Evolutionary conservation across 2,888 invertebrate species (phyloP).

Genomic region (Lottia scabra): DNA sequence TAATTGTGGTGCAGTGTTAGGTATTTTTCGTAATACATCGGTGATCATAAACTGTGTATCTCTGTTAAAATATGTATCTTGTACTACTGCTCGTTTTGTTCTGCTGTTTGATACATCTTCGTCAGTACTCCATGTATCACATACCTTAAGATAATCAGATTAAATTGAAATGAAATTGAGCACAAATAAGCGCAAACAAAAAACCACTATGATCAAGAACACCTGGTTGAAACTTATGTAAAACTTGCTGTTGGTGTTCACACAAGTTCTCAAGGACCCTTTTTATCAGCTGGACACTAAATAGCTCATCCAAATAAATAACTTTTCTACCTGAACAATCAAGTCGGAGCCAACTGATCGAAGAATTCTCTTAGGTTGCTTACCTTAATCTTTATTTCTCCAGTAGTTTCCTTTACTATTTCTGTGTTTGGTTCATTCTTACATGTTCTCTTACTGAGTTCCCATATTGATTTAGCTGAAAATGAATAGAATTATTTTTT

Average conservation of each 20-base stretch:
- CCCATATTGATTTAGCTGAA: slow-evolving; percentile 22
- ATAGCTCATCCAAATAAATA: no score
- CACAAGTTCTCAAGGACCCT: no score
- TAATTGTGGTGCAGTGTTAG: slow-evolving; percentile 22
- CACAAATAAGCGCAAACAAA: no score
- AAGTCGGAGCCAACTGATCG: no score
- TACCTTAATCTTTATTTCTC: slow-evolving; percentile 21
- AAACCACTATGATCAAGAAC: no score
- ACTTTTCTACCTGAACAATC: no score
- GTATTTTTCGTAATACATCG: slow-evolving; percentile 16
- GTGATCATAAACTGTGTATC: slow-evolving; percentile 30
- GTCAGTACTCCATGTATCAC: not conserved
- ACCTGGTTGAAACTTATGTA: no score
- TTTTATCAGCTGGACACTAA: no score
- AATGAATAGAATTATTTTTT: not conserved
- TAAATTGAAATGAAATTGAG: no score
- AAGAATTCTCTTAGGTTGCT: not conserved
- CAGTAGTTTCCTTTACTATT: slow-evolving; percentile 6
- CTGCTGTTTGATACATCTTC: slow-evolving; percentile 14
- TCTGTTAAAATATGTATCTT: slow-evolving; percentile 21
- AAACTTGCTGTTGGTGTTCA: no score
- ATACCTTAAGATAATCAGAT: not conserved
- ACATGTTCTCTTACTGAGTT: slow-evolving; percentile 23
- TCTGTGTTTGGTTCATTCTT: slow-evolving; percentile 18
- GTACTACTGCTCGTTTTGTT: not conserved